These are phyloP conservation scores for Nasua narica DNA, from an alignment of 2,797 vertebrate genomes.

Conservation along the genomic window DNA sequence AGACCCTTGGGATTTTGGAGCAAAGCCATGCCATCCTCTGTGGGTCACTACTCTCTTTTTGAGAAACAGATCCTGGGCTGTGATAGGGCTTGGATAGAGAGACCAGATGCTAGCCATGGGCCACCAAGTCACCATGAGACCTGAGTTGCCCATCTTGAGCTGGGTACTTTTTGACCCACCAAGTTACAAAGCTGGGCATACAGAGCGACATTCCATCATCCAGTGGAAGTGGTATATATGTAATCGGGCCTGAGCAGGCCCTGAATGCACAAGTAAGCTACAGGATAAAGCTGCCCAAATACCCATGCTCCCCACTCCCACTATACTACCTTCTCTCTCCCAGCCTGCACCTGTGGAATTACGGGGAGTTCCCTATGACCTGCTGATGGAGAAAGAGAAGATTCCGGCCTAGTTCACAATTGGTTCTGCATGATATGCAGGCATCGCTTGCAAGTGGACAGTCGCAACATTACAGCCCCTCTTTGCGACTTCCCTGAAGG, in stretches of 20 bases:
- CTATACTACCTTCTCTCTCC: not conserved
- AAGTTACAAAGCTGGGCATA: not conserved
- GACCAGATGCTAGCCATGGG: no score
- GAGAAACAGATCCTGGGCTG: no score
- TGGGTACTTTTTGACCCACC: not conserved
- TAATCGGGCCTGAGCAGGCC: not conserved
- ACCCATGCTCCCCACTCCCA: not conserved
- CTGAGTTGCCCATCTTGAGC: not conserved
- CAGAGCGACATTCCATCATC: not conserved
- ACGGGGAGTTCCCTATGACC: not conserved
- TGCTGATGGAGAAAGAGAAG: not conserved
- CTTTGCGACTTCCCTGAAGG: not conserved
- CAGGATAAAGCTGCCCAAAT: not conserved
- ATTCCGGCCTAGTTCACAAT: not conserved
- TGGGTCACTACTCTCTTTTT: no score
- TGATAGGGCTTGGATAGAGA: no score
- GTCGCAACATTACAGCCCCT: not conserved
- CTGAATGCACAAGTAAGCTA: not conserved
- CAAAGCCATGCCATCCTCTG: no score
- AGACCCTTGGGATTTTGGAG: no score
- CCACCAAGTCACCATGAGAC: no score
- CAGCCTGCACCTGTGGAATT: not conserved
- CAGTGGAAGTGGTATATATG: not conserved
- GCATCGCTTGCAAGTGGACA: not conserved
- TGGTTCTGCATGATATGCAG: not conserved